Evolutionary conservation across 2,113 vertebrate species (phyloP), one percentile per base, ranked within the genome.

Genomic region (Nerophis ophidion): DNA sequence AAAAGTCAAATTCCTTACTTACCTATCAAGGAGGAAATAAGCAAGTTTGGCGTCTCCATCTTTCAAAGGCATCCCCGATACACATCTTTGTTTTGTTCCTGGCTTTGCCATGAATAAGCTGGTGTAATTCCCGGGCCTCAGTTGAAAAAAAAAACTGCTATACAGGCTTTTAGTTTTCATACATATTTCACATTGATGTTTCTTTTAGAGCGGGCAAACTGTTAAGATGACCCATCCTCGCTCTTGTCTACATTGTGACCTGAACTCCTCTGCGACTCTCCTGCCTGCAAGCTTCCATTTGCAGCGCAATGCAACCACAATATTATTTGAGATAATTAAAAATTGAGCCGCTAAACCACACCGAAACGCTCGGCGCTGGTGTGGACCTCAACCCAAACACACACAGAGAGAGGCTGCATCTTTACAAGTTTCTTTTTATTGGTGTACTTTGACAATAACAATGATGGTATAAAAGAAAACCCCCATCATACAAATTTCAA

Each of bases 391-490:
- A 38, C 11, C 51, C 1, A 19, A 49, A 69, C 17, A 50, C 10
- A 50, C 10, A 48, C 3, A 33, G 3, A 55, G 2, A 12, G 34
- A 33, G n/a, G 12, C 4, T 14, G 38, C 47, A 74, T 83, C 49
- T 74, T 84, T 75, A 83, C 61, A 83, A 79, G 72, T 78, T 82
- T 81, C 26, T 49, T 71, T 89, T 90, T 89, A 90, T 89, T 88
- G 85, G 80, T 81, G 84, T 82, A 85, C 65, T 87, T 84, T 77
- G 80, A 86, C 81, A 85, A 84, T 81, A 87, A 88, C 85, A 86
- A 85, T 84, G 84, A 86, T 88, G 76, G 80, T 85, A 85, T 80
- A 89, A 86, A 88, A 89, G 77, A 87, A 87, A 85, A 79, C 82
- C 74, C 81, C 84, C 85, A 82, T 88, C 86, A 84, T 88, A 90